Evolutionary conservation across 2,888 invertebrate species (phyloP).

Genomic region (Choreutis nemorana): DNA sequence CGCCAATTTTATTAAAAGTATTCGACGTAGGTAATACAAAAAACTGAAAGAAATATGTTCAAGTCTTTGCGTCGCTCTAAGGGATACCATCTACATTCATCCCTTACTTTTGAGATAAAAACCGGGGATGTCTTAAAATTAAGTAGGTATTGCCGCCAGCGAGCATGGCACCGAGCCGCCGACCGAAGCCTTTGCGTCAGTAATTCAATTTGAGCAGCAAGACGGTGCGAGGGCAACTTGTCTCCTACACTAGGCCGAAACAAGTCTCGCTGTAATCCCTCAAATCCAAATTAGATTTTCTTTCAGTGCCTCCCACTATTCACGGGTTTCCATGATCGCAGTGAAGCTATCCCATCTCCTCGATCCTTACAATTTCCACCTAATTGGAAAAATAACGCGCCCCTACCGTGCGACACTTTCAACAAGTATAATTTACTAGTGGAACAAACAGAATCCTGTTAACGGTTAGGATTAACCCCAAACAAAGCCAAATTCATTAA

Average conservation of each 20-base stretch:
- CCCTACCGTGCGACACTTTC: slow-evolving; percentile 2
- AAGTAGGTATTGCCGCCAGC: too few relatives aligned
- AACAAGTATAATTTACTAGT: neutral
- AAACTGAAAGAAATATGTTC: too few relatives aligned
- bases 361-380: slow-evolving; percentile 20
- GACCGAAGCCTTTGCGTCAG: slow-evolving; percentile 30
- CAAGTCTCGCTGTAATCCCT: slow-evolving; percentile 58
- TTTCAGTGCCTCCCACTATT: slow-evolving; percentile 55
- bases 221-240: slow-evolving; percentile 29
- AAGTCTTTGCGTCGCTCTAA: too few relatives aligned
- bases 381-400: slow-evolving; percentile 31
- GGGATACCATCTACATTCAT: too few relatives aligned
- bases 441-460: neutral
- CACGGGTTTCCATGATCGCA: slow-evolving; percentile 25
- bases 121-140: slow-evolving; percentile 25
- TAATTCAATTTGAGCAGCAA: slow-evolving; percentile 46
- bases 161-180: too few relatives aligned
- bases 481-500: slow-evolving; percentile 7
- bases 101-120: too few relatives aligned
- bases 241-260: slow-evolving; percentile 53
- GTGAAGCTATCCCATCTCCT: slow-evolving; percentile 23
- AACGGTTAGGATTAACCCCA: neutral
- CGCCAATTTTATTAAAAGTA: too few relatives aligned
- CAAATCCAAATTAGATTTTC: slow-evolving; percentile 66
- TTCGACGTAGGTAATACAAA: too few relatives aligned